Conservation (phyloP, 2,113 vertebrate species). For the Myotis brandtii region DNA sequence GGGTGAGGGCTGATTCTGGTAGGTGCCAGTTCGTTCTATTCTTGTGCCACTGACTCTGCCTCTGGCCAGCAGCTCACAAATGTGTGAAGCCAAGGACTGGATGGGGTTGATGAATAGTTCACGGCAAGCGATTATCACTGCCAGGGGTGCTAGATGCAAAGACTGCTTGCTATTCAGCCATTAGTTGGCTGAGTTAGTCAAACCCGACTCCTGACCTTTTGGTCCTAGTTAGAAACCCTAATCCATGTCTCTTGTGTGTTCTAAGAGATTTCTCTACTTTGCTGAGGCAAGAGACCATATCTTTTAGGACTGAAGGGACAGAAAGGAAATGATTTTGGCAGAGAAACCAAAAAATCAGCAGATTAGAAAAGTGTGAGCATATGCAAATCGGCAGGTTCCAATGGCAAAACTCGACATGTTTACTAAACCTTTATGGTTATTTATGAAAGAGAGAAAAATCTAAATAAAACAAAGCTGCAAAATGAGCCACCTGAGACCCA, state of each 20-base stretch:
- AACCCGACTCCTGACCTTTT: background rate
- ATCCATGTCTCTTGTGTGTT: background rate
- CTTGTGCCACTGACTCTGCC: background rate
- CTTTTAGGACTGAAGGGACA: constrained; percentile 8
- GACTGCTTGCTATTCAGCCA: background rate
- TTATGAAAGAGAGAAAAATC: constrained; percentile 59
- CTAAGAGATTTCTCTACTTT: background rate
- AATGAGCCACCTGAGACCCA: constrained; percentile 65
- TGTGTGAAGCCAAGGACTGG: background rate
- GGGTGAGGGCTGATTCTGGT: background rate
- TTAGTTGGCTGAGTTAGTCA: background rate
- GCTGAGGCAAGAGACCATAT: background rate
- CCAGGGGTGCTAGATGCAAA: background rate
- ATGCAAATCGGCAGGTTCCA: constrained; percentile 56
- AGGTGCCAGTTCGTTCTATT: background rate
- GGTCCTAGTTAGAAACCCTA: background rate
- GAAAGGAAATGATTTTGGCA: background rate
- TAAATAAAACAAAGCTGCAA: constrained; percentile 68
- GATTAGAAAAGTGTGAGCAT: constrained; percentile 46
- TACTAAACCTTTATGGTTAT: constrained; percentile 66
- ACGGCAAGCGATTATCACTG: background rate
- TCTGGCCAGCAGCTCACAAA: background rate
- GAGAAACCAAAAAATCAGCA: background rate
- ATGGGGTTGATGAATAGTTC: background rate
- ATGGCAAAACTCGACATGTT: constrained; percentile 31